phyloP scores from a whole-genome alignment of 2,797 vertebrate species.

The Microctenopoma stevenorrisi region DNA sequence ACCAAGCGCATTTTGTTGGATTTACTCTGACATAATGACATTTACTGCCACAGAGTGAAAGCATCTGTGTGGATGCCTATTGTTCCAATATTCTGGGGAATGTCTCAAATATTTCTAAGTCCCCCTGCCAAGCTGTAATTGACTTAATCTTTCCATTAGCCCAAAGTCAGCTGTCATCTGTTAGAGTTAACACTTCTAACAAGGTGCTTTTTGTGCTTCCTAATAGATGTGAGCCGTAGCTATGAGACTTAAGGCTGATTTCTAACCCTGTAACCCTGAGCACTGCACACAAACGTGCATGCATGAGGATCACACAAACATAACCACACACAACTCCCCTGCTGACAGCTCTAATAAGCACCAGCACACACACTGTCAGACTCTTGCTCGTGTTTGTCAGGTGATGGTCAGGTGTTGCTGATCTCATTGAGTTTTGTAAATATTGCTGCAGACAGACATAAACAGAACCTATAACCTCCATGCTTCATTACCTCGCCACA shows the following conservation, averaged over 20 bases:
- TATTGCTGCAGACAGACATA: slow-evolving; percentile 53
- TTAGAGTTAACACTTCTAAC: slow-evolving; percentile 75
- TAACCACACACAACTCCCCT: slow-evolving; percentile 15
- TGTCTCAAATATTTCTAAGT: slow-evolving; percentile 71
- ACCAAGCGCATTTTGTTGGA: slow-evolving; percentile 29
- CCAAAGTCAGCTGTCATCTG: slow-evolving; percentile 71
- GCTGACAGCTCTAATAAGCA: slow-evolving; percentile 59
- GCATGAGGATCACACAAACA: slow-evolving; percentile 1
- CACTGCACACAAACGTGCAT: slow-evolving; percentile 19
- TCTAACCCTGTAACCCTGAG: slow-evolving; percentile 52
- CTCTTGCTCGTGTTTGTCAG: slow-evolving; percentile 40
- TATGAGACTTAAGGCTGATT: slow-evolving; percentile 43
- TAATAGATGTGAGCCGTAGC: slow-evolving; percentile 51
- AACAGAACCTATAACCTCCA: slow-evolving; percentile 64
- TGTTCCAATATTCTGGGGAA: slow-evolving; percentile 63
- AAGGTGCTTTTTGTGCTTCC: slow-evolving; percentile 58
- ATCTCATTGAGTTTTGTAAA: slow-evolving; percentile 59
- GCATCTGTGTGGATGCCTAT: slow-evolving; percentile 30
- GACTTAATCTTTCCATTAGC: slow-evolving; percentile 79
- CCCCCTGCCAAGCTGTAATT: slow-evolving; percentile 75
- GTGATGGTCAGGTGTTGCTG: slow-evolving; percentile 43
- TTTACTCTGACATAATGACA: slow-evolving; percentile 36
- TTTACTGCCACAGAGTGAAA: slow-evolving; percentile 39
- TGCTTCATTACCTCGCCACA: slow-evolving; percentile 38
- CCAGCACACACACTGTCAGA: slow-evolving; percentile 52